Evolutionary conservation across 2,113 vertebrate genomes (phyloP).

Genomic region (Chionomys nivalis): DNA sequence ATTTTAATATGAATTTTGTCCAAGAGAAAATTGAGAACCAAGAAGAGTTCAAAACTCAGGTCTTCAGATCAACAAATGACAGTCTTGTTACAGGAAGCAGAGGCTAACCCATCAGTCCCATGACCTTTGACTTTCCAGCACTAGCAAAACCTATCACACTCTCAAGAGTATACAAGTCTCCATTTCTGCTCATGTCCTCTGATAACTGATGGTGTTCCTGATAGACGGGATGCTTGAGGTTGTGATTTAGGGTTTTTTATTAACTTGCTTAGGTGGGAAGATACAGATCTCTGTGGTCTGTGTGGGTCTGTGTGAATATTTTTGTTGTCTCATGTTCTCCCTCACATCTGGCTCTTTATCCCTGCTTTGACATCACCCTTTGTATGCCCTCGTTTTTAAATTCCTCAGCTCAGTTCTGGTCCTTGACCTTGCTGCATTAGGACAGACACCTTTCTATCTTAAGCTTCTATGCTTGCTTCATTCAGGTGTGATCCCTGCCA

Average conservation of each 20-base stretch:
- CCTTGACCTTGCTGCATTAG: neutral
- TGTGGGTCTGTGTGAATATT: conserved; percentile 2
- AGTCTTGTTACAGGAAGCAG: neutral
- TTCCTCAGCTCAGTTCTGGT: neutral
- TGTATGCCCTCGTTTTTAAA: conserved; percentile 42
- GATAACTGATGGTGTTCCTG: conserved; percentile 29
- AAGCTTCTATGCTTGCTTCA: conserved; percentile 17
- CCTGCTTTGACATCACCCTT: neutral
- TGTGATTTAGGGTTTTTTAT: conserved; percentile 3
- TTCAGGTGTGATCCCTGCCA: conserved; percentile 7
- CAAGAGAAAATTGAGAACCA: neutral
- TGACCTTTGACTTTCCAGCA: neutral
- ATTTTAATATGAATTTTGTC: neutral
- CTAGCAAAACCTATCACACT: neutral
- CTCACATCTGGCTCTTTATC: neutral
- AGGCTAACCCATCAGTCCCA: neutral
- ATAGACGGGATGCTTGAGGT: neutral
- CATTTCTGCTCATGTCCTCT: neutral
- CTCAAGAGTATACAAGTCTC: conserved; percentile 22
- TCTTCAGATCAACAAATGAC: neutral
- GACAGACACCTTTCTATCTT: neutral
- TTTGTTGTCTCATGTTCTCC: neutral
- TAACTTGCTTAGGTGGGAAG: conserved; percentile 33
- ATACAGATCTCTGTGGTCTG: neutral
- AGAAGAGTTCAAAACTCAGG: neutral